Evolutionary conservation across 2,888 invertebrate species (phyloP), one percentile per base, ranked within the genome.

Genomic region (Mechanitis messenoides): DNA sequence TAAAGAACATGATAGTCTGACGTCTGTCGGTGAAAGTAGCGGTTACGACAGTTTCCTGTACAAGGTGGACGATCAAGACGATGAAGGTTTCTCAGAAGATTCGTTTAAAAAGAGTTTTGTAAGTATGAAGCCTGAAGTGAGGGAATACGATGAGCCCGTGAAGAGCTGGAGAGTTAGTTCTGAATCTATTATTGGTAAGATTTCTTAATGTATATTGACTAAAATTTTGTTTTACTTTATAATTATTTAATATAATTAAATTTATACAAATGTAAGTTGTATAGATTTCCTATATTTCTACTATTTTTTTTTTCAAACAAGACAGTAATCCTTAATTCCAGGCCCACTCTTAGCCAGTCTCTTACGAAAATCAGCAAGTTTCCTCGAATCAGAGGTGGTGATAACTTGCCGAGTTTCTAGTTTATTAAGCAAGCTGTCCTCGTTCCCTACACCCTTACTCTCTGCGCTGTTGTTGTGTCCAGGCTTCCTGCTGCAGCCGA

Each of bases 341-440:
- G 95, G 97, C 91, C 92, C 96, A 61, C 95, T 98, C 78, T 87
- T 98, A 67, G 94, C 94, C 73, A 93, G 94, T 64, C 84, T 98
- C 59, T 91, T 98, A 72, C 92, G 93, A 70, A 96, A 96, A 81
- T 85, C 97, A 53, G 96, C 96, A 75, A 92, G 93, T 59, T 94
- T 98, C 91, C 92, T 96, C 67, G 94, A 94, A 69, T 96, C 97
- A 72, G 95, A 95, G 54, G 90, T 98, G 64, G 94, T 95, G 70
- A 93, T 95, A 31, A 97, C 98, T 89, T 92, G 97, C 65, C 94
- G 96, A 73, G 91, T 98, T 68, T 98, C 97, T 3, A 95, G 96
- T 4, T 91, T 98, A 38, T 92, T 99, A 55, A 94, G 96, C 45
- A 93, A 96, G 69, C 91, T 99, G 69, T 95, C 97, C 4, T 93